These are phyloP conservation scores for Polydesmus complanatus DNA, from an alignment of 2,888 invertebrate species.

Conservation along the genomic window DNA sequence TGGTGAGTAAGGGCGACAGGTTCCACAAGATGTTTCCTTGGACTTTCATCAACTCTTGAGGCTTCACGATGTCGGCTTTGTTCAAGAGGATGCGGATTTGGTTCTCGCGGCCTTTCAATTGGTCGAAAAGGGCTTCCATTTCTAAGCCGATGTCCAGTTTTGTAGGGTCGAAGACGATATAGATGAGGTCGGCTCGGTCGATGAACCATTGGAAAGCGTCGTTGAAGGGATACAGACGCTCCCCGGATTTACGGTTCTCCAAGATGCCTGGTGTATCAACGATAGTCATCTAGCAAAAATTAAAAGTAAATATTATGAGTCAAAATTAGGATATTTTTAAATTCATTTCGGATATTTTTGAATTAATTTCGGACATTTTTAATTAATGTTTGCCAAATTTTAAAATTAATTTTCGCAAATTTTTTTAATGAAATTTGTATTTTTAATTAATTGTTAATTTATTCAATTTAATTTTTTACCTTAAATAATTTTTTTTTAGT, in stretches of 20 bases:
- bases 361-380: too few relatives aligned
- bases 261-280: constrained; percentile 92
- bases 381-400: too few relatives aligned
- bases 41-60: constrained; percentile 82
- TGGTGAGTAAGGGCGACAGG: constrained; percentile 89
- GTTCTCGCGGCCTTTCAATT: constrained; percentile 82
- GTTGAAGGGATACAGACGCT: constrained; percentile 83
- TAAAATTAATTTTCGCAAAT: too few relatives aligned
- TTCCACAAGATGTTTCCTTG: constrained; percentile 93
- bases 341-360: too few relatives aligned
- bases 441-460: too few relatives aligned
- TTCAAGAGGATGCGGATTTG: constrained; percentile 86
- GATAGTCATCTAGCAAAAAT: constrained; percentile 58
- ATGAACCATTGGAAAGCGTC: constrained; percentile 97
- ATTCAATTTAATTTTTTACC: too few relatives aligned
- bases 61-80: constrained; percentile 84
- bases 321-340: too few relatives aligned
- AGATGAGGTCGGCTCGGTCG: constrained; percentile 87
- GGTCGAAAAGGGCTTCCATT: constrained; percentile 85
- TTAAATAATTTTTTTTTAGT: background rate
- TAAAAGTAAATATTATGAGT: too few relatives aligned
- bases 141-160: constrained; percentile 90
- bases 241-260: constrained; percentile 75
- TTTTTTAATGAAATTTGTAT: too few relatives aligned
- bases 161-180: constrained; percentile 86